Evolutionary conservation across 2,888 invertebrate genomes (phyloP).

Genomic region (Coelinius sp.): DNA sequence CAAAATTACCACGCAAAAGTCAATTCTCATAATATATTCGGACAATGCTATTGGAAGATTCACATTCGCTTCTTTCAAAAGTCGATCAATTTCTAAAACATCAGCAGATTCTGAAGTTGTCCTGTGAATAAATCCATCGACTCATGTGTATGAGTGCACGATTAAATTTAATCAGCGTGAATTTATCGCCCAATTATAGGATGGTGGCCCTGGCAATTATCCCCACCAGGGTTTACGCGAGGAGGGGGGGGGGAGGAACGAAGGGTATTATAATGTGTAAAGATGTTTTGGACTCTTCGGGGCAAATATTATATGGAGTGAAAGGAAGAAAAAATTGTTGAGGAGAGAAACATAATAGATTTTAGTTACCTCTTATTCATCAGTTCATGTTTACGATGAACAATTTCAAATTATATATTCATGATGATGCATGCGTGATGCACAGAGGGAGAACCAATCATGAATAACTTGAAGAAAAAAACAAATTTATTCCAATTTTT

Average conservation of each 20-base stretch:
- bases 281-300: background rate
- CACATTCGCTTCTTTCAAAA: background rate
- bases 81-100: background rate
- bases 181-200: slow-evolving; percentile 49
- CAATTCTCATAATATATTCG: background rate
- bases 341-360: background rate
- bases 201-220: slow-evolving; percentile 21
- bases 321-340: background rate
- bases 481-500: background rate
- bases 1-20: no score
- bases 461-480: background rate
- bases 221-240: background rate
- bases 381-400: background rate
- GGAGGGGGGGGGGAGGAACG: background rate
- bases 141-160: slow-evolving; percentile 3
- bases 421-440: background rate
- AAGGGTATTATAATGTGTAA: background rate
- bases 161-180: slow-evolving; percentile 50
- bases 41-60: background rate
- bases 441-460: background rate
- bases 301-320: background rate
- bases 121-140: slow-evolving; percentile 8
- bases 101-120: background rate
- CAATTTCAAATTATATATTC: slow-evolving; percentile 3
- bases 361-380: background rate